phyloP scores from a whole-genome alignment of 35 echinoderm and acorn worm species.

The Ophiothrix spiculata region DNA sequence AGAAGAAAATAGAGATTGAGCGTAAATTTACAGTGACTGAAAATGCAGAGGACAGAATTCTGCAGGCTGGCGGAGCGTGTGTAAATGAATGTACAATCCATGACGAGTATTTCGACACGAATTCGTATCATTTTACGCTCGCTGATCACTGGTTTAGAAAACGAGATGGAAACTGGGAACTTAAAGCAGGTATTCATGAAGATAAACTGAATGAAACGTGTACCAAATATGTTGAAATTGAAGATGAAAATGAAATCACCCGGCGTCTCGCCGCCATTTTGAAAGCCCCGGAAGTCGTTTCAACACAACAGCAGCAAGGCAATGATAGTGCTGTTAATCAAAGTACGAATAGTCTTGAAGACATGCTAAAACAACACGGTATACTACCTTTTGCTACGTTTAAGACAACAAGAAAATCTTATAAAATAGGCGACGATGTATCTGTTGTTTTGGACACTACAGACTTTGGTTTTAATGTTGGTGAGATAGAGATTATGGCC shows the following conservation, averaged over 20 bases:
- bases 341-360: neutral
- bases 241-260: slow-evolving; percentile 35
- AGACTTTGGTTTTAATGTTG: slow-evolving; percentile 62
- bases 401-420: slow-evolving; percentile 43
- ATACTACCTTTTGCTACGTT: slow-evolving; percentile 54
- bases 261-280: slow-evolving; percentile 41
- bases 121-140: slow-evolving; percentile 47
- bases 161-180: slow-evolving; percentile 60
- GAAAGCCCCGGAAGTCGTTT: neutral
- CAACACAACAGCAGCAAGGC: neutral
- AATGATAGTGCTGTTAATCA: neutral
- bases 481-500: slow-evolving; percentile 57
- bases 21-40: slow-evolving; percentile 52
- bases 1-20: slow-evolving; percentile 58
- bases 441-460: slow-evolving; percentile 50
- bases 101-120: slow-evolving; percentile 66
- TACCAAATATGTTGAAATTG: slow-evolving; percentile 54
- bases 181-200: slow-evolving; percentile 45
- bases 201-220: slow-evolving; percentile 19
- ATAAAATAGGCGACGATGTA: slow-evolving; percentile 30
- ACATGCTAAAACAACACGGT: slow-evolving; percentile 9
- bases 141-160: slow-evolving; percentile 59
- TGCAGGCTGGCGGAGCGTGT: slow-evolving; percentile 38
- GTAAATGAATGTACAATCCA: slow-evolving; percentile 24
- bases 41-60: slow-evolving; percentile 38